Conservation (phyloP, 1,140 invertebrate genomes). For the Tribolium madens region DNA sequence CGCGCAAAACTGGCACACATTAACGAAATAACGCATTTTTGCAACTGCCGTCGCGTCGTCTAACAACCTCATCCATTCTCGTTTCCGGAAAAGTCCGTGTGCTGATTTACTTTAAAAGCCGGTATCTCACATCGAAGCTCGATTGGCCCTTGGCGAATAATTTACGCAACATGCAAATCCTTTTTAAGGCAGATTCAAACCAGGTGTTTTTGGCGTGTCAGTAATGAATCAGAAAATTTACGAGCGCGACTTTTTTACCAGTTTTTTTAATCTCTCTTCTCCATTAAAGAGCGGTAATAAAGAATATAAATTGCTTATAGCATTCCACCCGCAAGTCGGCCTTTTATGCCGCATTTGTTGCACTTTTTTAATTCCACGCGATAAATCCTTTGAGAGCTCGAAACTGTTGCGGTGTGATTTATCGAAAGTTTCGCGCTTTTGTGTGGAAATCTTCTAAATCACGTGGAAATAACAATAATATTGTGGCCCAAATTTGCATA, state of each 20-base stretch:
- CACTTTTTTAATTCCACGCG: neutral
- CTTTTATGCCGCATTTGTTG: slow-evolving; percentile 1
- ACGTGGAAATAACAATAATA: neutral
- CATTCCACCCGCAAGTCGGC: slow-evolving; percentile 9
- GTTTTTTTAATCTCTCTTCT: slow-evolving; percentile 11
- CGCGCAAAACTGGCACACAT: too few relatives aligned
- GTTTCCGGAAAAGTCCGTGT: too few relatives aligned
- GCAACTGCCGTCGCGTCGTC: too few relatives aligned
- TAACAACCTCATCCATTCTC: too few relatives aligned
- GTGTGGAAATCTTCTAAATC: neutral
- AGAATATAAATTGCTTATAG: slow-evolving; percentile 4
- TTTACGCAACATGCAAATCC: slow-evolving; percentile 21
- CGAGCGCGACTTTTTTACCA: slow-evolving; percentile 21
- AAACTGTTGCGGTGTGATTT: neutral
- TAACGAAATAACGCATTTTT: too few relatives aligned
- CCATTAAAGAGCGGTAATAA: slow-evolving; percentile 9
- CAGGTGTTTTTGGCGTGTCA: slow-evolving; percentile 7
- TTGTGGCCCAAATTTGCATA: too few relatives aligned
- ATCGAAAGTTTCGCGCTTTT: neutral
- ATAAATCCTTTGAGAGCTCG: neutral
- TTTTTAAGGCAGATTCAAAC: slow-evolving; percentile 6
- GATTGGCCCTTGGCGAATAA: slow-evolving; percentile 15
- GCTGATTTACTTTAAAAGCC: neutral
- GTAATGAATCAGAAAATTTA: slow-evolving; percentile 25
- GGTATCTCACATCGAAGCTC: neutral